Evolutionary conservation across 2,888 invertebrate genomes (phyloP), one percentile per base, ranked within the genome.

Genomic region (Cylloceria caligata): DNA sequence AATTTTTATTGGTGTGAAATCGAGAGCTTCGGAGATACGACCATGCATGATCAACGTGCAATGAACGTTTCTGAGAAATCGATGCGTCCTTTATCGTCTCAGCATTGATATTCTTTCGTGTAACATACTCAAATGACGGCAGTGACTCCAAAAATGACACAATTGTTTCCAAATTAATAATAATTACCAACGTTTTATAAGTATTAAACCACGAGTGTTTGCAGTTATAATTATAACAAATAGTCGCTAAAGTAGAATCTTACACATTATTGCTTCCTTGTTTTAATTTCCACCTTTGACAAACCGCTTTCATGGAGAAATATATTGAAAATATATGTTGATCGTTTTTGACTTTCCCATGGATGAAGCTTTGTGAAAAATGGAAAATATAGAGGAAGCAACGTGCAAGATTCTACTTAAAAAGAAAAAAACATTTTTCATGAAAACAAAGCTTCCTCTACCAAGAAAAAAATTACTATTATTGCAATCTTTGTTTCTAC

Each of bases 1-100:
- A 71, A 45, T 27, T 55, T 34, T 71, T 71, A 71, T 57, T 30
- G 71, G 5, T 16, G 71, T 71, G 71, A 71, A 57, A 60, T 60
- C 27, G 27, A n/a, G 9, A 45, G 24, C 19, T 16, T 19, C 30
- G 71, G 13, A 3, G 39, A 55, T n/a, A 9, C 5, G 16, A 39
- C 39, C 19, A 30, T n/a, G 39, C 55, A 39, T 19, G 24, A 55
- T 52, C 1, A 13, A 30, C 16, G 36, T 21, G 24, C 6, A 49
- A 52, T 36, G 21, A 24, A 52, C 3, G n/a, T n/a, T n/a, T n/a
- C n/a, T n/a, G n/a, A n/a, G 55, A 55, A 69, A 69, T 69, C 42
- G 52, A 16, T 21, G 42, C 27, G 60, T 36, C 9, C 9, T 42
- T 64, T 64, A 39, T 24, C 42, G 64, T 34, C 34, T 21, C 24